A percentile compares a stretch with the other conserved stretches of the same genome.
These are phyloP conservation scores for Stenolophus ochropezus DNA, from an alignment of 2,888 invertebrate species.

Conservation along the genomic window DNA sequence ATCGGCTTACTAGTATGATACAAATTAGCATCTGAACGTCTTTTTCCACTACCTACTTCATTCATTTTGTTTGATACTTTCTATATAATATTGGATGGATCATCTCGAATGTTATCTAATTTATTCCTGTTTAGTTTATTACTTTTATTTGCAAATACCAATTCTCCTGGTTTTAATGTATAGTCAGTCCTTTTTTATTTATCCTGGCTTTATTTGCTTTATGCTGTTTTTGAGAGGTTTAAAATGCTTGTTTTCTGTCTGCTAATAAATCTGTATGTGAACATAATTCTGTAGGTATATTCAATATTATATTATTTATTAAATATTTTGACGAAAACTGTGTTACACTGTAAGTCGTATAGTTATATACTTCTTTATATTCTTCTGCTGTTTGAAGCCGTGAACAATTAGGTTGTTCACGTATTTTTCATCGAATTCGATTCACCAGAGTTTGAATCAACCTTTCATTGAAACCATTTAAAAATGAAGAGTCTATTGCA, in stretches of 20 bases:
- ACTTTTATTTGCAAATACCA: not conserved
- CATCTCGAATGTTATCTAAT: no score
- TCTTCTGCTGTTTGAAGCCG: not conserved
- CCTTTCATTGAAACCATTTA: not conserved
- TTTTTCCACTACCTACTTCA: conserved; percentile 2
- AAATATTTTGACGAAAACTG: conserved; percentile 1
- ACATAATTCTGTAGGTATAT: not conserved
- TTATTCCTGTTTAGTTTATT: no score
- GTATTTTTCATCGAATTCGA: conserved; percentile 1
- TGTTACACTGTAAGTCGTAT: conserved; percentile 10
- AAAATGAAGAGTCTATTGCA: not conserved
- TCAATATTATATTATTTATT: not conserved
- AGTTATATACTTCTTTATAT: not conserved
- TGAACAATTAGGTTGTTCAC: conserved; percentile 3
- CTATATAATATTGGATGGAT: not conserved
- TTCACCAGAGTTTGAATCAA: not conserved
- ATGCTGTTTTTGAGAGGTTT: not conserved
- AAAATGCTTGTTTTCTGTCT: not conserved
- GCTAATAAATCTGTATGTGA: no score
- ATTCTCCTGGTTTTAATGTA: not conserved
- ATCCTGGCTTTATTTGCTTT: not conserved
- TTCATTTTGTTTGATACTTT: not conserved
- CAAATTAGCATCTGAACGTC: not conserved
- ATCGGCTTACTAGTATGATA: conserved; percentile 1
- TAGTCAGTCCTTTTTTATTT: not conserved